phyloP scores from a whole-genome alignment of 2,113 vertebrate species.

The Eupsittula cactorum region DNA sequence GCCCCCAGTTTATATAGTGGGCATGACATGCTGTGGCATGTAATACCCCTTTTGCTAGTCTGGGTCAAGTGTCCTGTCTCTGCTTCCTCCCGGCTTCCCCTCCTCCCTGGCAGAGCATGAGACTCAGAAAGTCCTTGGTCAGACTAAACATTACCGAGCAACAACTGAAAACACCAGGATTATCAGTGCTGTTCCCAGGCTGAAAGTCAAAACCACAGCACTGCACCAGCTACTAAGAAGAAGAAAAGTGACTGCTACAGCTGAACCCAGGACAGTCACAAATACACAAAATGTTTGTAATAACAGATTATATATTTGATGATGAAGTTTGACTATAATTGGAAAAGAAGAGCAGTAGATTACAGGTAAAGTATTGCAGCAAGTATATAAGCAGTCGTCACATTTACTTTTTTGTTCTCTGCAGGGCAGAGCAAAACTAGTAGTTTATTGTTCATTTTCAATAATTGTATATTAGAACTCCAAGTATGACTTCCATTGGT shows the following conservation, averaged over 20 bases:
- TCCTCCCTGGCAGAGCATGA: background rate
- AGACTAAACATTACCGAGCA: background rate
- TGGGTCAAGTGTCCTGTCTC: too few species aligned
- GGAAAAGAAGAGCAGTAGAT: background rate
- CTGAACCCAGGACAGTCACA: background rate
- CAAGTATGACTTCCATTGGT: background rate
- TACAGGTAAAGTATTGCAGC: background rate
- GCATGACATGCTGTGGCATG: too few species aligned
- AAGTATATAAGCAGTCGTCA: background rate
- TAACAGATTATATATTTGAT: background rate
- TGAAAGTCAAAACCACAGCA: background rate
- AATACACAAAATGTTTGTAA: background rate
- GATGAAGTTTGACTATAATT: background rate
- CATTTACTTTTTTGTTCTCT: background rate
- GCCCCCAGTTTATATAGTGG: too few species aligned
- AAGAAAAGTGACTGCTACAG: background rate
- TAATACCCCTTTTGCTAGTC: too few species aligned
- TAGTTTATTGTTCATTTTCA: conserved; percentile 40
- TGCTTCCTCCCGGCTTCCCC: background rate
- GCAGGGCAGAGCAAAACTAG: background rate
- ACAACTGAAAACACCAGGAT: background rate
- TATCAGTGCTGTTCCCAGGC: background rate
- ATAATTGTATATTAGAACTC: conserved; percentile 21
- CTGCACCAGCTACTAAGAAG: background rate
- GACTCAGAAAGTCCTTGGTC: background rate